These are phyloP conservation scores for Strix uralensis DNA, from an alignment of 2,113 vertebrate species.

Conservation along the genomic window DNA sequence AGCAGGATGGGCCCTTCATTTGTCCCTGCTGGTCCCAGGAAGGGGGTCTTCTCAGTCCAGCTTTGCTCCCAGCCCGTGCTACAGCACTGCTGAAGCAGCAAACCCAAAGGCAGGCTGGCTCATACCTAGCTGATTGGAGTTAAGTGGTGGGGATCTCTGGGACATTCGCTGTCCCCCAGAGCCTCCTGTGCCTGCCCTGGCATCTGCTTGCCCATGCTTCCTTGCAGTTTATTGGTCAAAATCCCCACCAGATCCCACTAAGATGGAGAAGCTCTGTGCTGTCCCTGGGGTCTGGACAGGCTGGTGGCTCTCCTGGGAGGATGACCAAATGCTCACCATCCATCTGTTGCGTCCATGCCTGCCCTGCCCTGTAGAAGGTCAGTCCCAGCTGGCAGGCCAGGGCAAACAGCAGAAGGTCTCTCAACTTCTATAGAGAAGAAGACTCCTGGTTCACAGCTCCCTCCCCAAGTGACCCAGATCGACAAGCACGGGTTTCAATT, in stretches of 20 bases:
- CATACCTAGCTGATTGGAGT: constrained; percentile 41
- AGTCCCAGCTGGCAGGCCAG: background rate
- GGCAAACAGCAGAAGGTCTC: background rate
- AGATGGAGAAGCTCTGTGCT: background rate
- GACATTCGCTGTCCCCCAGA: constrained; percentile 29
- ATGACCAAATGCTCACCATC: background rate
- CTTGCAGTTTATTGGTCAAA: constrained; percentile 27
- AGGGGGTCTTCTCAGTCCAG: background rate
- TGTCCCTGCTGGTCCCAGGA: background rate
- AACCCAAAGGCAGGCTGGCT: background rate
- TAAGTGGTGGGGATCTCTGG: background rate
- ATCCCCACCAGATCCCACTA: constrained; percentile 31
- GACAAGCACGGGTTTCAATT: background rate
- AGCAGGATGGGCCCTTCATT: background rate
- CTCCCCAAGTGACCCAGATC: background rate
- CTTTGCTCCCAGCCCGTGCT: background rate
- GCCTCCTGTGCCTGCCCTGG: constrained; percentile 11
- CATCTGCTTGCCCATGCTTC: constrained; percentile 40
- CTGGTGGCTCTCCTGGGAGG: background rate
- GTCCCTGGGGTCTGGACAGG: background rate
- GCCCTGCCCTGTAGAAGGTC: background rate
- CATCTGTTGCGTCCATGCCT: background rate
- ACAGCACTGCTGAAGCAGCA: background rate
- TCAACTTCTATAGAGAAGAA: background rate
- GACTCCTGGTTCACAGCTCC: background rate